Percentiles rank a stretch among this genome's conserved stretches.
These are phyloP conservation scores for Chymomyza costata DNA, from an alignment of 1,140 invertebrate genomes.

Conservation along the genomic window DNA sequence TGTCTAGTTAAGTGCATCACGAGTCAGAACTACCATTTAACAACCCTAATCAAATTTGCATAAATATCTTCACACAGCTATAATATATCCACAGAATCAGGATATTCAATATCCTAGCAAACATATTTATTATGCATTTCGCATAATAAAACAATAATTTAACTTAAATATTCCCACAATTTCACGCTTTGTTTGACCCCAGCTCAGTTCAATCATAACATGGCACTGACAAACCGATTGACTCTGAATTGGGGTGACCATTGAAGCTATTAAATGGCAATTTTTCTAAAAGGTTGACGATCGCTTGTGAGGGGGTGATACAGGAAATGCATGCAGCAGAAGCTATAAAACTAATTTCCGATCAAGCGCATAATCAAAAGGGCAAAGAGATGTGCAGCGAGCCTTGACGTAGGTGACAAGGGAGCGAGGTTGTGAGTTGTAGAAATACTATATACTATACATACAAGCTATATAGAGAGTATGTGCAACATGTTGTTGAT, in stretches of 20 bases:
- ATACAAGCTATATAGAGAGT: no score
- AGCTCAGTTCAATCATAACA: constrained; percentile 50
- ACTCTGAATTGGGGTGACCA: constrained; percentile 59
- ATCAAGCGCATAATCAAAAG: constrained; percentile 44
- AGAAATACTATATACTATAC: no score
- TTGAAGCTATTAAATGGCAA: constrained; percentile 54
- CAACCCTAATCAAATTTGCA: constrained; percentile 40
- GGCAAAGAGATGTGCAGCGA: constrained; percentile 34
- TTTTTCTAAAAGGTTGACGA: neutral
- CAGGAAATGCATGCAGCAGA: constrained; percentile 45
- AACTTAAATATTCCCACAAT: constrained; percentile 60
- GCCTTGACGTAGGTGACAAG: constrained; percentile 34
- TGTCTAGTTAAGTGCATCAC: no score
- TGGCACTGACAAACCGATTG: no score
- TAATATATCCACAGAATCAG: constrained; percentile 34
- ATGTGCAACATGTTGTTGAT: constrained; percentile 59
- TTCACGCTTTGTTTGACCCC: constrained; percentile 46
- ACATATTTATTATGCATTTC: no score
- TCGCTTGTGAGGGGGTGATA: constrained; percentile 1
- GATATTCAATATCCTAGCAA: constrained; percentile 57
- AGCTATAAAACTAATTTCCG: constrained; percentile 67
- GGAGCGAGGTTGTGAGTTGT: no score
- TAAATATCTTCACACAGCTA: constrained; percentile 63
- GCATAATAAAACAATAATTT: constrained; percentile 62
- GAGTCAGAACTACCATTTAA: no score